A percentile compares a stretch with the other conserved stretches of the same genome.
phyloP scores from a whole-genome alignment of 2,797 vertebrate genomes.

The Macrochelys suwanniensis region DNA sequence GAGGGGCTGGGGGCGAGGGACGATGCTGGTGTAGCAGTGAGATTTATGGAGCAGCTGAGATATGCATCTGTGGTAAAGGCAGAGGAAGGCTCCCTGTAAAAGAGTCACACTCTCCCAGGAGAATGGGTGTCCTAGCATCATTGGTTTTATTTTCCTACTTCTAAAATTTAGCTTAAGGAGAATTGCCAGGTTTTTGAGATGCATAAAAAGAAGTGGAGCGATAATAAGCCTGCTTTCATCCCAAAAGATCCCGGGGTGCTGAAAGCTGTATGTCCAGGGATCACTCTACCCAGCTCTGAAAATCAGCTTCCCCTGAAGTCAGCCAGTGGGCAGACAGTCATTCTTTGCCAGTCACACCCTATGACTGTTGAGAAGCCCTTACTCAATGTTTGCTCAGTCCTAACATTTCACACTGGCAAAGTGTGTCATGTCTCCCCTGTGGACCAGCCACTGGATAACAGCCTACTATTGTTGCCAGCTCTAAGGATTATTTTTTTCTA shows the following conservation, averaged over 20 bases:
- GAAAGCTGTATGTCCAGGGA: fast-evolving
- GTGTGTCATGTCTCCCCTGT: background rate
- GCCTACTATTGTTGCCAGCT: background rate
- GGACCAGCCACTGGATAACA: background rate
- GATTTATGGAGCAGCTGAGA: slow-evolving; percentile 41
- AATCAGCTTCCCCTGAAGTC: fast-evolving
- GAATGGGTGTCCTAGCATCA: background rate
- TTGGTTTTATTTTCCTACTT: background rate
- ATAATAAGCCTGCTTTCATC: background rate
- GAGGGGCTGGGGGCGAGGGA: slow-evolving; percentile 18
- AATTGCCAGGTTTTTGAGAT: background rate
- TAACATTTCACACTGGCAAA: background rate
- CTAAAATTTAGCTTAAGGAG: background rate
- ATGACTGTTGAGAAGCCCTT: background rate
- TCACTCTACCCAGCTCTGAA: background rate
- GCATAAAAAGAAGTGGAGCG: background rate
- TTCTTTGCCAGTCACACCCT: fast-evolving
- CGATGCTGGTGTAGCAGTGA: slow-evolving; percentile 44
- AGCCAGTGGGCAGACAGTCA: fast-evolving
- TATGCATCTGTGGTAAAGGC: slow-evolving; percentile 15
- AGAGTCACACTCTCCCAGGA: background rate
- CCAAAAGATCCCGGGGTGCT: background rate
- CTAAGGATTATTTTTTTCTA: background rate
- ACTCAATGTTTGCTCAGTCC: background rate
- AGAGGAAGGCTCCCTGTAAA: background rate